These are phyloP conservation scores for Acanthopagrus latus DNA, from an alignment of 2,797 vertebrate genomes.

Conservation along the genomic window DNA sequence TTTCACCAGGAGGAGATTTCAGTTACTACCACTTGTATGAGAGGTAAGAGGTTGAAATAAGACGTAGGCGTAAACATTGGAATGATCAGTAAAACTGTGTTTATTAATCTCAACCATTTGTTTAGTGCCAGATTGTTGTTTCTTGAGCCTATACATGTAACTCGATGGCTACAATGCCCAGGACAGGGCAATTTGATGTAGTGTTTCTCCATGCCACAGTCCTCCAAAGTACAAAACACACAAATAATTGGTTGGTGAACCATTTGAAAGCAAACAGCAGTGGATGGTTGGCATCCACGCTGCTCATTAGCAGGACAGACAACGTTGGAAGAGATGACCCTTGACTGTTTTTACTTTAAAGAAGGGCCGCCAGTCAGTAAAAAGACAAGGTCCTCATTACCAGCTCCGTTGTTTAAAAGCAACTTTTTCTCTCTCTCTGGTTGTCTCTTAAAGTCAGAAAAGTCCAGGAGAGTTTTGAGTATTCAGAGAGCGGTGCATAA, in stretches of 20 bases:
- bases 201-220: not conserved
- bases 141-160: conserved; percentile 1
- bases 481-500: conserved; percentile 30
- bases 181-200: not conserved
- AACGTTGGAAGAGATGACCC: conserved; percentile 45
- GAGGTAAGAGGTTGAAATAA: no score
- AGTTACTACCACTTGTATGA: no score
- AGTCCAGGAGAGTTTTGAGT: conserved; percentile 49
- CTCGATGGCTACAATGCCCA: not conserved
- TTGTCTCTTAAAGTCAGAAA: conserved; percentile 39
- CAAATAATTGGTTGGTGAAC: conserved; percentile 55
- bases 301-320: conserved; percentile 64
- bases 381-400: conserved; percentile 66
- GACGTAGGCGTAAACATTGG: no score
- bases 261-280: conserved; percentile 45
- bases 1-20: no score
- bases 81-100: no score
- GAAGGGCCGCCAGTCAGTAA: conserved; percentile 11
- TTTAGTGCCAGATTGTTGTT: not conserved
- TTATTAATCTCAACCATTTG: no score
- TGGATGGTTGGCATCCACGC: conserved; percentile 21
- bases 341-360: conserved; percentile 53
- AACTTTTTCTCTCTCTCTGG: conserved; percentile 21
- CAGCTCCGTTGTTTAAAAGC: conserved; percentile 32
- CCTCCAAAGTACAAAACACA: conserved; percentile 32